Percentiles rank a stretch among this genome's conserved stretches.
These are phyloP conservation scores for Gymnopithys bicolor DNA, from an alignment of 2,797 vertebrate species.

Conservation along the genomic window DNA sequence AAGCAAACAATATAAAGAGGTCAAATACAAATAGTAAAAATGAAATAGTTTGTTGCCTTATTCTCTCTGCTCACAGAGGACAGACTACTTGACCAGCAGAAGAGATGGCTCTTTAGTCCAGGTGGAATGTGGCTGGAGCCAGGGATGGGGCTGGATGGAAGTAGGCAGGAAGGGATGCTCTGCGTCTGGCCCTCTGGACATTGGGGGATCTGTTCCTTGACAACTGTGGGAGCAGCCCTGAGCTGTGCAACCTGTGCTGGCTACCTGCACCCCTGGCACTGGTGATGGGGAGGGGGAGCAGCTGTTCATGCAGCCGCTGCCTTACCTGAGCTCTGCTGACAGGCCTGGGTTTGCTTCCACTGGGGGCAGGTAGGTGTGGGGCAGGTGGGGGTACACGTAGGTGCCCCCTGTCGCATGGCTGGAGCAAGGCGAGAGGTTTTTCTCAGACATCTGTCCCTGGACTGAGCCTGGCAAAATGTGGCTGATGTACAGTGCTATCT, in stretches of 20 bases:
- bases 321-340: neutral
- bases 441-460: neutral
- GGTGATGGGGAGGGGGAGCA: neutral
- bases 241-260: rapidly evolving
- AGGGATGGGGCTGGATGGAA: neutral
- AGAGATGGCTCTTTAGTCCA: neutral
- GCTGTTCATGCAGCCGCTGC: rapidly evolving
- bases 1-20: conserved; percentile 72
- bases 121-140: neutral
- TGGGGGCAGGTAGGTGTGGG: neutral
- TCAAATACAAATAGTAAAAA: conserved; percentile 73
- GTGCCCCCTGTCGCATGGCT: neutral
- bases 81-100: neutral
- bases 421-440: neutral
- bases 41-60: conserved; percentile 63
- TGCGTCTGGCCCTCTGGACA: neutral
- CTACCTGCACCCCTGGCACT: rapidly evolving
- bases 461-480: neutral
- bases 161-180: neutral
- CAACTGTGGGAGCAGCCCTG: neutral
- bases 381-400: rapidly evolving
- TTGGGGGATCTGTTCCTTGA: neutral
- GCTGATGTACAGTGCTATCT: neutral
- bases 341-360: neutral
- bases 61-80: conserved; percentile 16